phyloP scores from a whole-genome alignment of 92 coral and sea anemone genomes.

The Metridium senile region DNA sequence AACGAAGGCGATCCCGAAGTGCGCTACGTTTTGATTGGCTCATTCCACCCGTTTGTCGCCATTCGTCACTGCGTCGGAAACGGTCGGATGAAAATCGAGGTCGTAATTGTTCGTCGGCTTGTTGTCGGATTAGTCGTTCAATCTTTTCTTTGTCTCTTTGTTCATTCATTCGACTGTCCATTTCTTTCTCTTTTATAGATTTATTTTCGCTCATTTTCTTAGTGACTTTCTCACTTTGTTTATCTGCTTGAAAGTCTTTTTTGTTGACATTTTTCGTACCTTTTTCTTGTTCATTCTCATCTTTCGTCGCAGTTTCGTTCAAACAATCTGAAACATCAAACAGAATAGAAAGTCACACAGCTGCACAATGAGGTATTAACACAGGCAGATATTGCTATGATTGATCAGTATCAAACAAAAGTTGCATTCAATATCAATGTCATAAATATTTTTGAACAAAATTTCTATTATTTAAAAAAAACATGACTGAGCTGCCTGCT shows the following conservation, averaged over 20 bases:
- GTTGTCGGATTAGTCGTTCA: constrained; percentile 65
- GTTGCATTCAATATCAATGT: no score
- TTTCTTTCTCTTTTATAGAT: constrained; percentile 17
- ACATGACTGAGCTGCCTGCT: no score
- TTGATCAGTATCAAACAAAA: no score
- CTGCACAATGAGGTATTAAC: no score
- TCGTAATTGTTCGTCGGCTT: constrained; percentile 59
- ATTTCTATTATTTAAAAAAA: no score
- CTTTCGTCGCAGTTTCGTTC: constrained; percentile 35
- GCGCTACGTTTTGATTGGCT: constrained; percentile 46
- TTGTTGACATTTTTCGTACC: constrained; percentile 15
- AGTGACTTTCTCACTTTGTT: neutral
- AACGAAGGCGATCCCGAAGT: constrained; percentile 64
- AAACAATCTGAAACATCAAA: constrained; percentile 49
- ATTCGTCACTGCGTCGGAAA: constrained; percentile 15
- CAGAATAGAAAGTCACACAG: neutral
- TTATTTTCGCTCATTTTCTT: constrained; percentile 10
- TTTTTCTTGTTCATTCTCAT: constrained; percentile 19
- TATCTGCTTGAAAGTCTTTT: neutral
- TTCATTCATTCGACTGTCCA: constrained; percentile 11
- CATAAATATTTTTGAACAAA: no score
- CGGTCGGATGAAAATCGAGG: constrained; percentile 25
- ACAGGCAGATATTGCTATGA: no score
- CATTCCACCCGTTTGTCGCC: constrained; percentile 31
- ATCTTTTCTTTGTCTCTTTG: constrained; percentile 17